phyloP scores from a whole-genome alignment of 2,113 vertebrate genomes.

The Sinocyclocheilus rhinocerous region DNA sequence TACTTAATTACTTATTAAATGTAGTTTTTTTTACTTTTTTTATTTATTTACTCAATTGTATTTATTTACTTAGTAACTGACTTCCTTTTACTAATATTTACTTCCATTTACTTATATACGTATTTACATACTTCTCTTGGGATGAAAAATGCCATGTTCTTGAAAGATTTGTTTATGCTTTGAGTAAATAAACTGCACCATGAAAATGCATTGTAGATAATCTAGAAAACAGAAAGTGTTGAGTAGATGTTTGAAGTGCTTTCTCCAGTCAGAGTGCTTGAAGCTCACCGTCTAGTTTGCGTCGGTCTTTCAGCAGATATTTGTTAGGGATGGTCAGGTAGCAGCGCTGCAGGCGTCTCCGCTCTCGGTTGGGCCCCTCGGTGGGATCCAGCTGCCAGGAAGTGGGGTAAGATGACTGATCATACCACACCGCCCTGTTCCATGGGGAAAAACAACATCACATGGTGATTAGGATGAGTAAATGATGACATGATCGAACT shows the following conservation, averaged over 20 bases:
- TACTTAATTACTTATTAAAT: no score
- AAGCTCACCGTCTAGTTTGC: slow-evolving; percentile 86
- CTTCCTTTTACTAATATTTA: no score
- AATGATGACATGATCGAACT: neutral
- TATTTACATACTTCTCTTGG: neutral
- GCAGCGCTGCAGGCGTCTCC: slow-evolving; percentile 92
- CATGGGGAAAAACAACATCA: neutral
- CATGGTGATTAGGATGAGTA: neutral
- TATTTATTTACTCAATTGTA: no score
- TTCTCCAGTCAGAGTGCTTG: neutral
- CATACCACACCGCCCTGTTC: slow-evolving; percentile 91
- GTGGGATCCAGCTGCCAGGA: slow-evolving; percentile 98
- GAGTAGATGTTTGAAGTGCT: neutral
- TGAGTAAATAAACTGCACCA: neutral
- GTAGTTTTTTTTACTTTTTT: no score
- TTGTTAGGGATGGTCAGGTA: slow-evolving; percentile 98
- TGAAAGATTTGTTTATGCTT: neutral
- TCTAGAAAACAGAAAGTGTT: neutral
- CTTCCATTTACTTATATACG: no score
- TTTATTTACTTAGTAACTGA: no score
- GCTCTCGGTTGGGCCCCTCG: slow-evolving; percentile 93
- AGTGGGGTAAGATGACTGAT: slow-evolving; percentile 88
- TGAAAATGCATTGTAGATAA: neutral
- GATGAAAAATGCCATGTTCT: neutral
- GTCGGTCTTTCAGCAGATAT: slow-evolving; percentile 92